Base-by-base conservation (phyloP, 1,140 invertebrate genomes). In the Rhizoglyphus robini region DNA sequence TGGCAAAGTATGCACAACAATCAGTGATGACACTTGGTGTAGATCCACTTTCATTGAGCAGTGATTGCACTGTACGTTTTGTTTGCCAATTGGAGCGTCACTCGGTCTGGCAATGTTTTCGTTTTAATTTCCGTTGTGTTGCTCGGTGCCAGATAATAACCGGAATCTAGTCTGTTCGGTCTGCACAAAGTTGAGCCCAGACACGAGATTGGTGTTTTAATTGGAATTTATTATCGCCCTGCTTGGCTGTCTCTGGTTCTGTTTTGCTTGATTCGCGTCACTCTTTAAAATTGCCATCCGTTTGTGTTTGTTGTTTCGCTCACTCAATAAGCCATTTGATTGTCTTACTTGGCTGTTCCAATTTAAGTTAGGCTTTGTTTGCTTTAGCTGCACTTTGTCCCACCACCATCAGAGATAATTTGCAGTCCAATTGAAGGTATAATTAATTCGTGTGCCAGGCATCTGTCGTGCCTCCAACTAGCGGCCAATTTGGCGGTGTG, bases 41-140 rank as follows among this genome's bases (percentile, higher is more conserved):
- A n/a, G 3, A 3, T 46, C 2, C 41, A 46, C 2, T 46, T 46
- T 46, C 23, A n/a, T 46, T 46, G 15, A n/a, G 18, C 36, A n/a
- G 2, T 1, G 23, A n/a, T 46, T 46, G 18, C 23, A 3, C 8
- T 3, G 8, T 3, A 3, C 41, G 8, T 46, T 46, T 46, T 8
- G 38, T 11, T 11, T n/a, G n/a, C 23, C 41, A 46, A 15, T 2
- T 15, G 41, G 23, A 46, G 18, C 23, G 15, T n/a, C 41, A 46
- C 41, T 15, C 15, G 41, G 23, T 20, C 2, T 8, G 23, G 23
- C 15, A 46, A 46, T 20, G 51, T 54, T 54, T 54, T 54, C 8
- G 51, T 5, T 54, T 54, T 54, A 54, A 54, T 54, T 54, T 54
- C 51, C 51, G 51, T 54, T 54, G 23, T 54, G 51, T 32, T 54